phyloP scores from a whole-genome alignment of 1,140 invertebrate species.

The Brevipalpus yothersi region DNA sequence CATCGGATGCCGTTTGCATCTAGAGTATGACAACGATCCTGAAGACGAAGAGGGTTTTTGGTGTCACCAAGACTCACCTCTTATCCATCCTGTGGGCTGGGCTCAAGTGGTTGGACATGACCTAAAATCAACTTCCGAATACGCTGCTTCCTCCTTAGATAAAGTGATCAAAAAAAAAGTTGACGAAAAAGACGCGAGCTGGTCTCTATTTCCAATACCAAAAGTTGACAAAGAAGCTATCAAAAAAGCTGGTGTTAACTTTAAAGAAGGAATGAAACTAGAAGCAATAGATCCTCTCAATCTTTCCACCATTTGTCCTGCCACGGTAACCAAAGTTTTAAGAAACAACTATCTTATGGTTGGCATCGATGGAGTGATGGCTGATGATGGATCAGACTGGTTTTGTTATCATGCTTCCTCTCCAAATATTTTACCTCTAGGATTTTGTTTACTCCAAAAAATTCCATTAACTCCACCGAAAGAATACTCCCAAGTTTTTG shows the following conservation, averaged over 20 bases:
- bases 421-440: constrained; percentile 74
- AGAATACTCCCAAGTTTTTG: constrained; percentile 36
- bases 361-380: constrained; percentile 64
- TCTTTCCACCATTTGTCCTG: constrained; percentile 73
- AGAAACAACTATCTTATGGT: constrained; percentile 87
- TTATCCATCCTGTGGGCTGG: constrained; percentile 89
- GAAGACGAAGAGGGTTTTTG: constrained; percentile 56
- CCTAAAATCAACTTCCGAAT: constrained; percentile 43
- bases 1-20: constrained; percentile 63
- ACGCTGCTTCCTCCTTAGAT: constrained; percentile 19
- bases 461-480: constrained; percentile 63
- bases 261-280: constrained; percentile 54
- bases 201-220: constrained; percentile 40
- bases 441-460: constrained; percentile 60
- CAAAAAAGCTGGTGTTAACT: background rate
- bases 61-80: constrained; percentile 79
- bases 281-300: constrained; percentile 91
- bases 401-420: constrained; percentile 86
- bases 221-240: constrained; percentile 23
- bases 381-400: constrained; percentile 63
- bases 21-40: constrained; percentile 61
- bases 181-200: constrained; percentile 41
- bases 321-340: constrained; percentile 75
- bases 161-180: constrained; percentile 25
- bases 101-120: constrained; percentile 51